Evolutionary conservation across 2,888 invertebrate genomes (phyloP).

Genomic region (Salticus scenicus): DNA sequence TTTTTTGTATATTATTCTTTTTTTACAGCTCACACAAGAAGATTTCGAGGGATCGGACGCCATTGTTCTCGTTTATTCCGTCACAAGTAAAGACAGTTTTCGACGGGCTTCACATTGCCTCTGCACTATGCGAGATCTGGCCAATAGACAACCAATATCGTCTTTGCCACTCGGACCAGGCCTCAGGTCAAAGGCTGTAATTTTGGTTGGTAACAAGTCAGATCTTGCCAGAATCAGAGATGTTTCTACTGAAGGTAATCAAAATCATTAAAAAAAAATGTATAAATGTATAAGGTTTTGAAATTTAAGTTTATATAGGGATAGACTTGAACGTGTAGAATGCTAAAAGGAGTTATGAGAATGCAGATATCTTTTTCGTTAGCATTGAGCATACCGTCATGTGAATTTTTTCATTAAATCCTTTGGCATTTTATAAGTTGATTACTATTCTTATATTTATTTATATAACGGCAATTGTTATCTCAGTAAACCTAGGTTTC

Average conservation of each 20-base stretch:
- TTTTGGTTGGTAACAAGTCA: conserved; percentile 56
- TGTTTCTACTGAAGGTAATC: conserved; percentile 45
- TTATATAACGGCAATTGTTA: too few species aligned
- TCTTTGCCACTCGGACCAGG: conserved; percentile 51
- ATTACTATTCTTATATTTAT: too few species aligned
- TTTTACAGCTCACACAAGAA: conserved; percentile 26
- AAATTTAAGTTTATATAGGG: too few species aligned
- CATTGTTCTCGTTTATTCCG: conserved; percentile 47
- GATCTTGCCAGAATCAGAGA: conserved; percentile 42
- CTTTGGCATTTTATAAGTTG: too few species aligned
- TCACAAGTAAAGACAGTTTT: conserved; percentile 49
- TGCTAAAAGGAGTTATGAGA: too few species aligned
- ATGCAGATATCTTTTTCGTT: too few species aligned
- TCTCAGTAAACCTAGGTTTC: too few species aligned
- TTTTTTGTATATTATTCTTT: too few species aligned
- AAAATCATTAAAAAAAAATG: not conserved
- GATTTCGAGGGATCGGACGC: conserved; percentile 28
- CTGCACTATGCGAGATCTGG: conserved; percentile 22
- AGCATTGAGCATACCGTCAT: too few species aligned
- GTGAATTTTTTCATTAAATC: too few species aligned
- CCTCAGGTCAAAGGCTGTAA: conserved; percentile 51
- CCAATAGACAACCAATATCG: conserved; percentile 34
- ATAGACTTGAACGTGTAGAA: too few species aligned
- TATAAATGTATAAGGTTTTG: too few species aligned
- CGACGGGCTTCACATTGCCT: conserved; percentile 24